A percentile compares a stretch with the other conserved stretches of the same genome.
These are phyloP conservation scores for Drosophila burlai DNA, from an alignment of 1,140 invertebrate genomes.

Conservation along the genomic window DNA sequence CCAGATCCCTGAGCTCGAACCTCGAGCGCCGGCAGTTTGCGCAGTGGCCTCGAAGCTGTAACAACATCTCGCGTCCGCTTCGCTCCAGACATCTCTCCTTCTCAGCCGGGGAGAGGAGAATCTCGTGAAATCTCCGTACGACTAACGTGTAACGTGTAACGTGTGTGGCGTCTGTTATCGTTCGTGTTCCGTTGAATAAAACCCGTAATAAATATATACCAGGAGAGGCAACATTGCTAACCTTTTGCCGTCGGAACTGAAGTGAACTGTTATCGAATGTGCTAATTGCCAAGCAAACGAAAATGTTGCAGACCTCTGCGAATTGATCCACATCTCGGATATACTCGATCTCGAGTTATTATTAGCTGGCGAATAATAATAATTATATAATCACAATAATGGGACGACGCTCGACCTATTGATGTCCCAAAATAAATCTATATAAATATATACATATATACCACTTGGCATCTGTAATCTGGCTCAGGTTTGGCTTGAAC, in stretches of 20 bases:
- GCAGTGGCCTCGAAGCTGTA: constrained; percentile 80
- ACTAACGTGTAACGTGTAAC: constrained; percentile 30
- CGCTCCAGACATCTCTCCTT: background rate
- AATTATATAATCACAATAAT: constrained; percentile 45
- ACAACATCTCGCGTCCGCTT: constrained; percentile 72
- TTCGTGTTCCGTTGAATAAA: background rate
- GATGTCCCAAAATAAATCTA: constrained; percentile 6
- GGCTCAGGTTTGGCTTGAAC: constrained; percentile 31
- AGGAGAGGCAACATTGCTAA: background rate
- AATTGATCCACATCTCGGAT: constrained; percentile 48
- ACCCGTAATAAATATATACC: background rate
- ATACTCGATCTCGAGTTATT: constrained; percentile 36
- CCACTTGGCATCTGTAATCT: background rate
- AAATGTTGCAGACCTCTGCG: constrained; percentile 51
- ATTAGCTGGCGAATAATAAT: constrained; percentile 23
- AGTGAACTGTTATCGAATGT: constrained; percentile 64
- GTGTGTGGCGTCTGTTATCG: constrained; percentile 21
- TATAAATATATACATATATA: background rate
- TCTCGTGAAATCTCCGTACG: constrained; percentile 24
- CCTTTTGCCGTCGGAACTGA: constrained; percentile 35
- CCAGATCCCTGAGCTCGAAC: constrained; percentile 59
- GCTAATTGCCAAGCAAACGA: constrained; percentile 52
- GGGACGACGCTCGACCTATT: constrained; percentile 57
- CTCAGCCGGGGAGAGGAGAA: constrained; percentile 17
- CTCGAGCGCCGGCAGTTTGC: constrained; percentile 73